A percentile compares a stretch with the other conserved stretches of the same genome.
Evolutionary conservation across 2,113 vertebrate species (phyloP).

Genomic region (Danio rerio): DNA sequence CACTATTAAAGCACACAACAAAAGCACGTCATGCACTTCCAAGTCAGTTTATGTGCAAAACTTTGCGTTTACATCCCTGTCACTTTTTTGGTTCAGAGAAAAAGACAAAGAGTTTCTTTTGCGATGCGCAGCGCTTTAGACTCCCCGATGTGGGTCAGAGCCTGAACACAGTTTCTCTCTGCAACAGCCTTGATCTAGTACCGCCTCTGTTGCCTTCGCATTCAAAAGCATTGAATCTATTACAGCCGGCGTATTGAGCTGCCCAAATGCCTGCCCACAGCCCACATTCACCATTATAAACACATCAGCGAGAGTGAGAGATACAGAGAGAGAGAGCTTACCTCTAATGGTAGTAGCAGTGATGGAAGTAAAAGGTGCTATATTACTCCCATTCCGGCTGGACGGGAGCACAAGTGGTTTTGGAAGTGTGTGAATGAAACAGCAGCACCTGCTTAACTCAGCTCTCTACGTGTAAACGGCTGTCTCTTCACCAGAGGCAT

Average conservation of each 20-base stretch:
- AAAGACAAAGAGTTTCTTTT: background rate
- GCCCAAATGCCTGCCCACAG: background rate
- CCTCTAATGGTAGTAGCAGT: conserved; percentile 19
- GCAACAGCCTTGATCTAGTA: conserved; percentile 25
- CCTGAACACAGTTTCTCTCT: conserved; percentile 10
- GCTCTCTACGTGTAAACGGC: conserved; percentile 17
- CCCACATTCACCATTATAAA: conserved; percentile 37
- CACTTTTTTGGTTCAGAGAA: background rate
- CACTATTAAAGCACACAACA: background rate
- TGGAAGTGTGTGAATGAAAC: conserved; percentile 34
- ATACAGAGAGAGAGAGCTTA: conserved; percentile 11
- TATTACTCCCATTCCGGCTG: conserved; percentile 19
- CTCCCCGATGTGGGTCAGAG: conserved; percentile 31
- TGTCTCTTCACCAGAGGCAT: conserved; percentile 38
- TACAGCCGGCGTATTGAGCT: conserved; percentile 8
- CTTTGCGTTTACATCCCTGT: background rate
- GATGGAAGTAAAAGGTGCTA: conserved; percentile 22
- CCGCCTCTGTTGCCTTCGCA: background rate
- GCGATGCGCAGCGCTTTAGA: background rate
- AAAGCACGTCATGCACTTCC: background rate
- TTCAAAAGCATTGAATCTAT: conserved; percentile 19
- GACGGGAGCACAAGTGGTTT: conserved; percentile 31
- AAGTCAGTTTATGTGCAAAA: background rate
- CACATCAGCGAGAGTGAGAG: background rate
- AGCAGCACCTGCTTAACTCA: conserved; percentile 36